Base-by-base conservation (phyloP, 2,797 vertebrate species). In the Tapirus indicus region DNA sequence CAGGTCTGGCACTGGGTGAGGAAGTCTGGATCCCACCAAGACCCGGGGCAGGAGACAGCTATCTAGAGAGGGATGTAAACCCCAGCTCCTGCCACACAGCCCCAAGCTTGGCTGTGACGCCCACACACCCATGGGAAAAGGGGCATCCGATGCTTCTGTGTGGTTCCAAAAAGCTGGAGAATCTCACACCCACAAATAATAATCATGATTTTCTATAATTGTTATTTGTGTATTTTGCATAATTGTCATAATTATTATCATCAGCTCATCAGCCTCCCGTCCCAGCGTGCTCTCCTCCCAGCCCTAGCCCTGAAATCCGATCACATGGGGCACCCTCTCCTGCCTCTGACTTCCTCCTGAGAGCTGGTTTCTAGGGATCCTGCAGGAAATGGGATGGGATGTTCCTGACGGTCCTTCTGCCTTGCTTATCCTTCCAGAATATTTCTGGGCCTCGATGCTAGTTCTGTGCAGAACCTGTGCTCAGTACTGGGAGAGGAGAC, bases 191-290 rank as follows among this genome's bases (percentile, higher is more conserved):
- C 96, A 96, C 97, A 97, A 97, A 97, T 97, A 96, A 98, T 95
- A 97, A 98, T 96, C 97, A 87, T 96, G 96, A 96, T 98, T 97
- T 95, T 96, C 94, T 88, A 6, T 98, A 98, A 98, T 98, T 98
- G 98, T 98, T 98, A 98, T 98, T 98, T 98, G 97, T 89, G 83
- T 75, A 87, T 98, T 97, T 97, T 95, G 96, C 97, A 97, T 98
- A 97, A 98, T 98, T 98, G 97, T 98, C 97, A 96, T 98, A 98
- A 98, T 98, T 98, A 98, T 98, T 97, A 97, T 96, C 98, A 98
- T 98, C 97, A 98, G 97, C 90, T 97, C 98, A 95, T 97, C 97
- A 92, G 97, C 95, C 95, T 98, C 97, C 87, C 85, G 69, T 96
- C 96, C 95, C 93, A 95, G 95, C 60, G 27, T 92, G 96, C 92